Evolutionary conservation across 2,113 vertebrate species (phyloP).

Genomic region (Nothoprocta pentlandii): DNA sequence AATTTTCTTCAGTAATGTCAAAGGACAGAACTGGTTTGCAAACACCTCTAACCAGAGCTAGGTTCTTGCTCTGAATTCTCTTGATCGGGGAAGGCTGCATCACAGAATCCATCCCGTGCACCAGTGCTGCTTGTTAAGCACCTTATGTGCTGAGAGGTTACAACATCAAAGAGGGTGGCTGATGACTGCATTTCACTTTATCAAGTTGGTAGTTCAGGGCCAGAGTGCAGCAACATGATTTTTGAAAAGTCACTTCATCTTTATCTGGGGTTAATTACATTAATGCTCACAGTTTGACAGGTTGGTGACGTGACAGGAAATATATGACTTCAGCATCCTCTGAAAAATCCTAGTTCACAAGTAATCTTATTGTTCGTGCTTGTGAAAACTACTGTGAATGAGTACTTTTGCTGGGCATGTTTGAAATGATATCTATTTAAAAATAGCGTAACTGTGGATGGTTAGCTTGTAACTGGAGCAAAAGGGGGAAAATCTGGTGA

Average conservation of each 20-base stretch:
- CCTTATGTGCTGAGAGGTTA: neutral
- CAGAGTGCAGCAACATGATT: slow-evolving; percentile 21
- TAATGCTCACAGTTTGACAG: neutral
- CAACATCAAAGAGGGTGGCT: neutral
- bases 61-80: neutral
- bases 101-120: neutral
- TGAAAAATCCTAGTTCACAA: slow-evolving; percentile 23
- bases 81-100: neutral
- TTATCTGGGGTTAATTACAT: slow-evolving; percentile 53
- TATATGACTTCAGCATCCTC: slow-evolving; percentile 56
- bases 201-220: slow-evolving; percentile 53
- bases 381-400: slow-evolving; percentile 5
- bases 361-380: slow-evolving; percentile 44
- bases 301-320: neutral
- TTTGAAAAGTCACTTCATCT: slow-evolving; percentile 58
- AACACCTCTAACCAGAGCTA: neutral
- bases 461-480: neutral
- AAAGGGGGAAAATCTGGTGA: neutral
- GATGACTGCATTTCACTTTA: neutral
- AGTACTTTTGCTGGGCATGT: neutral
- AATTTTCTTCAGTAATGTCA: neutral
- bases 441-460: neutral
- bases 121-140: slow-evolving; percentile 9
- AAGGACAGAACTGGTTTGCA: neutral
- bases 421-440: neutral